Percentiles rank a stretch among this genome's conserved stretches.
Evolutionary conservation across 2,797 vertebrate species (phyloP).

Genomic region (Cyprinella venusta): DNA sequence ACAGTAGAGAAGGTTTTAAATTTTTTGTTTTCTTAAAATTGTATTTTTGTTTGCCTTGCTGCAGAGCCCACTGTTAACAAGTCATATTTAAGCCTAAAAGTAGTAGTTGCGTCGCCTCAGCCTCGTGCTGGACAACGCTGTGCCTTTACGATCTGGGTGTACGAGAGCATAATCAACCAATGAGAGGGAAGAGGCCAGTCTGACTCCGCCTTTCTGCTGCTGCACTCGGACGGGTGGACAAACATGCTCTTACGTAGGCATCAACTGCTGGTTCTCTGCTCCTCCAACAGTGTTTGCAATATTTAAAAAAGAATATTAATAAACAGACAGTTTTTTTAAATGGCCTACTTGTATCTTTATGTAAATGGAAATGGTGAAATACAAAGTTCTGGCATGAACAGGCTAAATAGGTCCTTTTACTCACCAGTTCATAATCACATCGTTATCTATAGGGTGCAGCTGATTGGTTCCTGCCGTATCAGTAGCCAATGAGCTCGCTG

Average conservation of each 20-base stretch:
- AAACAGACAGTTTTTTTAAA: slow-evolving; percentile 85
- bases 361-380: not conserved
- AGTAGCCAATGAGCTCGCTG: too few relatives aligned
- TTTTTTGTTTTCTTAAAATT: slow-evolving; percentile 44
- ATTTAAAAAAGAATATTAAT: slow-evolving; percentile 83
- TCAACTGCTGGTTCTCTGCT: slow-evolving; percentile 80
- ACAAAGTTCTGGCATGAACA: too few relatives aligned
- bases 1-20: slow-evolving; percentile 63
- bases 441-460: too few relatives aligned
- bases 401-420: too few relatives aligned
- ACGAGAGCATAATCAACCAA: slow-evolving; percentile 64
- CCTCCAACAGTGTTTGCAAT: slow-evolving; percentile 82
- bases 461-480: too few relatives aligned
- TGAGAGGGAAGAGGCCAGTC: slow-evolving; percentile 68
- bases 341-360: slow-evolving; percentile 19
- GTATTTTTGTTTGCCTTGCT: slow-evolving; percentile 71
- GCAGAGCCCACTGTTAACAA: slow-evolving; percentile 70
- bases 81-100: slow-evolving; percentile 61
- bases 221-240: slow-evolving; percentile 61
- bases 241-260: slow-evolving; percentile 54
- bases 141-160: slow-evolving; percentile 62
- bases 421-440: too few relatives aligned
- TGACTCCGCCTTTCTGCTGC: slow-evolving; percentile 82
- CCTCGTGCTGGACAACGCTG: slow-evolving; percentile 58
- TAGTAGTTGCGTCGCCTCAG: slow-evolving; percentile 54